Conservation (phyloP, 2,888 invertebrate species). For the Polymixis flavicincta region DNA sequence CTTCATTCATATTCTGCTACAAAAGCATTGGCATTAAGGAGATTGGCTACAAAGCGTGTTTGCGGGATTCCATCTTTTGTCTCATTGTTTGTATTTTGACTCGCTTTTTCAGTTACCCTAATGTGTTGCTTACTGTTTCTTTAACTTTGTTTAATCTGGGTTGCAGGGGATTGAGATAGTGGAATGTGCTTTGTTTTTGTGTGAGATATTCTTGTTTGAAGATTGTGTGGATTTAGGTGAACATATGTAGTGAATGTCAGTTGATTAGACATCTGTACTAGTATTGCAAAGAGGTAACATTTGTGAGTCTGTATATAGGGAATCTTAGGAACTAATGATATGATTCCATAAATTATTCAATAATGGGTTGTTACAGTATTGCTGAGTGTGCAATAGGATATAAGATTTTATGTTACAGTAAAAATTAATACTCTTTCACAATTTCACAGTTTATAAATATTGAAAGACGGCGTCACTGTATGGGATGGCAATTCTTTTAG, state of each 20-base stretch:
- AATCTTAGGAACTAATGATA: too few species aligned
- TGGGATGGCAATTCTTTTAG: not conserved
- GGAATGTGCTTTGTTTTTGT: conserved; percentile 15
- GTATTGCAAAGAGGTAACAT: too few species aligned
- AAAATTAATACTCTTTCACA: too few species aligned
- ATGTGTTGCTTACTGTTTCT: conserved; percentile 32
- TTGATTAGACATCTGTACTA: not conserved
- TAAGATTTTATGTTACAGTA: too few species aligned
- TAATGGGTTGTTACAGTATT: too few species aligned
- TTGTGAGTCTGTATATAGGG: too few species aligned
- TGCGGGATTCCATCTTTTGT: conserved; percentile 46
- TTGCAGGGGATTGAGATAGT: conserved; percentile 7
- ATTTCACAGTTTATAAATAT: not conserved
- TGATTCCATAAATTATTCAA: too few species aligned
- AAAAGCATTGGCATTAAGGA: conserved; percentile 64
- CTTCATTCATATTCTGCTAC: conserved; percentile 14
- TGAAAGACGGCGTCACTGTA: not conserved
- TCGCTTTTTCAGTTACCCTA: conserved; percentile 51
- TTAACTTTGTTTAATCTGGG: conserved; percentile 26
- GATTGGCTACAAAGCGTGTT: conserved; percentile 57
- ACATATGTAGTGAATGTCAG: not conserved
- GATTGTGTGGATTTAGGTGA: not conserved
- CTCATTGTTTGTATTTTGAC: conserved; percentile 40
- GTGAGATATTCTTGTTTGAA: not conserved
- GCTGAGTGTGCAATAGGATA: too few species aligned